Percentiles rank a stretch among this genome's conserved stretches.
These are phyloP conservation scores for Calyptommatus sinebrachiatus DNA, from an alignment of 2,113 vertebrate genomes.

Conservation along the genomic window DNA sequence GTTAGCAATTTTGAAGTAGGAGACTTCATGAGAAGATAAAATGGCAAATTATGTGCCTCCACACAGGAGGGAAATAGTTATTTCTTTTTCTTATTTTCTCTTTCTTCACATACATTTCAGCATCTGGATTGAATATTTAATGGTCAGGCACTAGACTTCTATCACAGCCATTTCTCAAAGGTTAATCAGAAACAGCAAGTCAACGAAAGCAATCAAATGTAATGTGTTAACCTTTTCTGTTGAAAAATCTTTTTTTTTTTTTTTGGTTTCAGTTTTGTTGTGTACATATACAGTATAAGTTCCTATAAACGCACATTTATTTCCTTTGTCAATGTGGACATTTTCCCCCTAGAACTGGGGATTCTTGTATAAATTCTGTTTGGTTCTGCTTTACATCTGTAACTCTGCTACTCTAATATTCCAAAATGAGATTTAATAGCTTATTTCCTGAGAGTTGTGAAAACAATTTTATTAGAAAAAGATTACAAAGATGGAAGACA, in stretches of 20 bases:
- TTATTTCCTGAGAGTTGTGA: not conserved
- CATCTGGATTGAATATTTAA: conserved; percentile 16
- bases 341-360: not conserved
- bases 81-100: not conserved
- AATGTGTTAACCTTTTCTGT: conserved; percentile 34
- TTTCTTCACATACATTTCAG: conserved; percentile 3
- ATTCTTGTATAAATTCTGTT: conserved; percentile 5
- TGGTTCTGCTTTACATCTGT: conserved; percentile 6
- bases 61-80: not conserved
- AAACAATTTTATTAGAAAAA: not conserved
- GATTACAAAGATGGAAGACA: not conserved
- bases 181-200: conserved; percentile 34
- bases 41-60: conserved; percentile 11
- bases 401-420: not conserved
- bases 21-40: not conserved
- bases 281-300: not conserved
- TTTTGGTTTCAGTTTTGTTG: conserved; percentile 28
- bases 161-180: conserved; percentile 20
- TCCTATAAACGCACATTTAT: not conserved
- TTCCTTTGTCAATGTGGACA: not conserved
- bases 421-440: conserved; percentile 10
- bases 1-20: conserved; percentile 7
- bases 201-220: conserved; percentile 34
- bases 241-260: conserved; percentile 3
- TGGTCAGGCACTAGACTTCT: not conserved